phyloP scores from a whole-genome alignment of 2,797 vertebrate genomes.

The Gouania willdenowi region DNA sequence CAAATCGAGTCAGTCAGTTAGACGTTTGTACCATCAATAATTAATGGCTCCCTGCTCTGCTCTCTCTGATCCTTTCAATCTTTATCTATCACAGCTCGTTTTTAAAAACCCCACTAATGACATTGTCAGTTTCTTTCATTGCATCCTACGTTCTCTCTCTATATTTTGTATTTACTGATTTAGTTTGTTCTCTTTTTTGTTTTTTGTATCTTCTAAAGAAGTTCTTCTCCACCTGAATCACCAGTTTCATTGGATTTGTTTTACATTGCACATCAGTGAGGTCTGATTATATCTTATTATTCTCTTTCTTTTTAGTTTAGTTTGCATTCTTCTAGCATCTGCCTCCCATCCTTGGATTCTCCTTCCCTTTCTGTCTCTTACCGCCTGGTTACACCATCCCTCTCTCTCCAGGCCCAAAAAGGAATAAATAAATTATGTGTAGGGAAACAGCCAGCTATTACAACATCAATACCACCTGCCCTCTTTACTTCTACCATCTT shows the following conservation, averaged over 20 bases:
- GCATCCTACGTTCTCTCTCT: slow-evolving; percentile 3
- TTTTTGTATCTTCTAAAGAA: too few relatives aligned
- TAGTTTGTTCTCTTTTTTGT: neutral
- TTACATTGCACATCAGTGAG: too few relatives aligned
- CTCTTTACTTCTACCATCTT: slow-evolving; percentile 11
- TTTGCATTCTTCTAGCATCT: slow-evolving; percentile 1
- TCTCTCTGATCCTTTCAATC: slow-evolving; percentile 57
- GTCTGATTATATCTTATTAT: too few relatives aligned
- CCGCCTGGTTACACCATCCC: neutral
- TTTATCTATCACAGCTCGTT: slow-evolving; percentile 40
- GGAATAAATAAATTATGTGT: slow-evolving; percentile 62
- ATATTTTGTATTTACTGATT: too few relatives aligned
- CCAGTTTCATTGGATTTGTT: too few relatives aligned
- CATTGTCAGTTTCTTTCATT: slow-evolving; percentile 17
- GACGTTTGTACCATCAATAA: slow-evolving; percentile 73
- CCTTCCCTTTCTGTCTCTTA: slow-evolving; percentile 1
- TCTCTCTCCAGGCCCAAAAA: slow-evolving; percentile 34
- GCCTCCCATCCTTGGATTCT: slow-evolving; percentile 6
- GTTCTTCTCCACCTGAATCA: too few relatives aligned
- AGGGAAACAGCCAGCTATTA: slow-evolving; percentile 55
- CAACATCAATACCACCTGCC: slow-evolving; percentile 35
- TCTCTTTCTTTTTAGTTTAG: too few relatives aligned
- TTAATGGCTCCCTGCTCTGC: slow-evolving; percentile 49
- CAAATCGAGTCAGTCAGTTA: slow-evolving; percentile 68
- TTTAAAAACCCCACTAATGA: slow-evolving; percentile 2